Percentiles rank a stretch among this genome's conserved stretches.
These are phyloP conservation scores for Brachionus rubens DNA, from an alignment of 1,140 invertebrate species.

Conservation along the genomic window DNA sequence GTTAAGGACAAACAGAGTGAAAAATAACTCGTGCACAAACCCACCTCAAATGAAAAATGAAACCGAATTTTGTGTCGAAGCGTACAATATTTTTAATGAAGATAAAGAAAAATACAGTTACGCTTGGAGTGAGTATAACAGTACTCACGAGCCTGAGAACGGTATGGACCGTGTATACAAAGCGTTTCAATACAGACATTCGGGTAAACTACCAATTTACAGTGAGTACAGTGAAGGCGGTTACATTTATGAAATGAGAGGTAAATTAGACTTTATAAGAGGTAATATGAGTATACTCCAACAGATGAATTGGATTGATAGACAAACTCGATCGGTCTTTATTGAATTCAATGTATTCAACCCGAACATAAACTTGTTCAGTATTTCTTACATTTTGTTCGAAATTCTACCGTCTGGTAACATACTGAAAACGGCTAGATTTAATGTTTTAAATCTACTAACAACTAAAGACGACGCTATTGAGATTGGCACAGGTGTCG, in stretches of 20 bases:
- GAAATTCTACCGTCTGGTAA: conserved; percentile 64
- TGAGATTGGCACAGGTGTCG: conserved; percentile 55
- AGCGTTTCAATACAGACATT: conserved; percentile 30
- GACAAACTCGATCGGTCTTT: conserved; percentile 64
- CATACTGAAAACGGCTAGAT: conserved; percentile 61
- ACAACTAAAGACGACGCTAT: conserved; percentile 54
- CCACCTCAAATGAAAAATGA: not conserved
- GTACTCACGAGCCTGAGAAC: not conserved
- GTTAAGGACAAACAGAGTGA: conserved; percentile 56
- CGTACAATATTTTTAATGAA: conserved; percentile 35
- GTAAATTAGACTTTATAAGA: conserved; percentile 54
- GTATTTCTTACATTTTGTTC: conserved; percentile 60
- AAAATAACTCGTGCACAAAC: conserved; percentile 50
- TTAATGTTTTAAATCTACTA: conserved; percentile 56
- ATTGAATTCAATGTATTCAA: conserved; percentile 66
- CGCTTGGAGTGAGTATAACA: not conserved
- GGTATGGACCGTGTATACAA: not conserved
- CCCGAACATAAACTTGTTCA: conserved; percentile 63
- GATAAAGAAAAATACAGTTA: conserved; percentile 27
- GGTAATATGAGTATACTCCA: conserved; percentile 58
- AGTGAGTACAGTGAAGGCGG: conserved; percentile 64
- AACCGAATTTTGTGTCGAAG: not conserved
- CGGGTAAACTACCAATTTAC: conserved; percentile 57
- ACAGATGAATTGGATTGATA: conserved; percentile 64
- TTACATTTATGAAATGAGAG: conserved; percentile 62